Conservation (phyloP, 2,888 invertebrate genomes). For the Priocnemis perturbator region DNA sequence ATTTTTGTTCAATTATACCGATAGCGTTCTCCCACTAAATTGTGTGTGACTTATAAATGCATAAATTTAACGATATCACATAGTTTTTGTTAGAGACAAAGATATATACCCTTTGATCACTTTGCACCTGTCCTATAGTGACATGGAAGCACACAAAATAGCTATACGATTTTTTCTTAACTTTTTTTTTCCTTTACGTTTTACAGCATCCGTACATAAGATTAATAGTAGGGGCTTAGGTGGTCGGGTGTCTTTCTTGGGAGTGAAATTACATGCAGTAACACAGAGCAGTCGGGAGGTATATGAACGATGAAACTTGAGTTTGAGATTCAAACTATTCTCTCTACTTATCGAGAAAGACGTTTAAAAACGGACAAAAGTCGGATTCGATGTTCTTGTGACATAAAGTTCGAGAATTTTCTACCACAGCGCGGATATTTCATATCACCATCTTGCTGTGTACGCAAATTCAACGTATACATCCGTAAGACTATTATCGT, state of each 20-base stretch:
- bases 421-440: neutral
- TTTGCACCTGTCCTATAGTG: slow-evolving; percentile 50
- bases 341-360: neutral
- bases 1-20: slow-evolving; percentile 24
- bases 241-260: slow-evolving; percentile 15
- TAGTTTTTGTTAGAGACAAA: slow-evolving; percentile 47
- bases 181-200: slow-evolving; percentile 32
- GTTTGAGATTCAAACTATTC: slow-evolving; percentile 52
- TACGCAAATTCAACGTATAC: neutral
- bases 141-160: slow-evolving; percentile 69
- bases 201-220: slow-evolving; percentile 52
- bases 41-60: slow-evolving; percentile 36
- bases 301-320: slow-evolving; percentile 30
- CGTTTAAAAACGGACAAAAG: no score
- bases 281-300: slow-evolving; percentile 36
- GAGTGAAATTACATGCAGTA: slow-evolving; percentile 47
- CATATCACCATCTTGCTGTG: neutral
- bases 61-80: slow-evolving; percentile 52
- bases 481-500: no score
- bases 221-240: slow-evolving; percentile 31
- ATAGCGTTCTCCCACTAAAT: slow-evolving; percentile 30
- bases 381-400: neutral
- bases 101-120: slow-evolving; percentile 41
- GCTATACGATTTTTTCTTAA: slow-evolving; percentile 50
- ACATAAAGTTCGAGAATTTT: neutral